Percentiles rank a stretch among this genome's conserved stretches.
Conservation (phyloP, 1,140 invertebrate species). For the Lamellibrachia luymesi region DNA sequence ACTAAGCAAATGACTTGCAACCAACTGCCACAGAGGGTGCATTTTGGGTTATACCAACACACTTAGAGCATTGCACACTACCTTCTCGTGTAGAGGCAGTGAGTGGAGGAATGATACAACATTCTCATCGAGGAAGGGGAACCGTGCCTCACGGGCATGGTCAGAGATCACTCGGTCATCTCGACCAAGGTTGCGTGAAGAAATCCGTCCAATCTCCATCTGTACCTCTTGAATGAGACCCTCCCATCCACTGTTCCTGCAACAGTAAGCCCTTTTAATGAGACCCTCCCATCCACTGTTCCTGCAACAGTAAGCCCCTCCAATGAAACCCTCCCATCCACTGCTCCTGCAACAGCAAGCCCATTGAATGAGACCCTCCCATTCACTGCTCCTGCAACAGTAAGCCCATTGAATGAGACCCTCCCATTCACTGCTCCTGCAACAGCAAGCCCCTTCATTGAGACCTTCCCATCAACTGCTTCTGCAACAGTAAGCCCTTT, state of each 20-base stretch:
- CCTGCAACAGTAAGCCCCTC: constrained; percentile 63
- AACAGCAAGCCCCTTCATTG: background rate
- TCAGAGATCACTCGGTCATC: constrained; percentile 74
- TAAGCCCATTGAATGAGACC: constrained; percentile 34
- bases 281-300: constrained; percentile 68
- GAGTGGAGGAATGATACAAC: constrained; percentile 73
- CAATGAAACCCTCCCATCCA: constrained; percentile 68
- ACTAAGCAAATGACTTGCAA: no score
- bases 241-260: constrained; percentile 65
- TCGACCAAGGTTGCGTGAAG: constrained; percentile 87
- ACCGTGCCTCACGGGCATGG: constrained; percentile 64
- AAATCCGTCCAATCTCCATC: constrained; percentile 79
- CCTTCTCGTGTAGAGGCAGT: constrained; percentile 77
- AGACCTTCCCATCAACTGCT: no score
- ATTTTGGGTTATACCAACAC: no score
- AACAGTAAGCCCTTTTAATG: constrained; percentile 61
- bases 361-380: constrained; percentile 68
- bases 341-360: constrained; percentile 56
- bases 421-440: background rate
- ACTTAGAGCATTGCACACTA: constrained; percentile 29
- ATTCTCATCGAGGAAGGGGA: constrained; percentile 93
- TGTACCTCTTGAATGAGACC: constrained; percentile 71
- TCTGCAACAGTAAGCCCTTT: no score
- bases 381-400: constrained; percentile 62
- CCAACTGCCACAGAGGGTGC: no score